Base-by-base conservation (phyloP, 2,888 invertebrate species). In the Omphaloscelis lunosa region DNA sequence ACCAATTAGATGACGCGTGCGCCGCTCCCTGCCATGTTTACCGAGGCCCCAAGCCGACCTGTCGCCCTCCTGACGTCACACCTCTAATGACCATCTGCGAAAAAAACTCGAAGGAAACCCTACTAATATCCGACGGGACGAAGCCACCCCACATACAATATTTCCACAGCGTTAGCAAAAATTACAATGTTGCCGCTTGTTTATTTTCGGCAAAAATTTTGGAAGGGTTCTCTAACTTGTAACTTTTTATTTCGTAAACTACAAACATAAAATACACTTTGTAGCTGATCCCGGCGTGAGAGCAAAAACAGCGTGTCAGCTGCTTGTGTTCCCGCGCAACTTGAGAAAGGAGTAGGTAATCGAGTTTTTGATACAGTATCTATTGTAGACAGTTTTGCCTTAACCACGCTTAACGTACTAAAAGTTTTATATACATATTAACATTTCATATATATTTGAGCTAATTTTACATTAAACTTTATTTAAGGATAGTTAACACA, bases 1-100 rank as follows among this genome's bases (percentile, higher is more conserved):
- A 88, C 89, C 86, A 89, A 89, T 89, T 89, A 84, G 72, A 93
- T 95, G 95, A 95, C 94, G 94, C 93, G 92, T 93, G 93, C 92
- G 93, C 93, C 95, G 93, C 94, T 93, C 95, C 95, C 93, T 87
- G 73, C 86, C 48, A 77, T 93, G 92, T 94, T 93, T 92, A 87
- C 91, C 77, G 83, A 84, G 77, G 87, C 86, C 82, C 82, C 78
- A 80, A 75, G 81, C 72, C 61, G 88, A 80, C 82, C 87, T 88
- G 89, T 88, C 91, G 89, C 88, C 90, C 91, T 87, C 91, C 92
- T 94, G 93, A 95, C 94, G 94, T 94, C 94, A 92, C 89, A 83
- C 84, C 89, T 90, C 86, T 91, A 92, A 93, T 91, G 91, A 93
- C 87, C 89, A 84, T 77, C 80, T 82, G 84, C 81, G 82, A 83